Evolutionary conservation across 2,113 vertebrate species (phyloP).

Genomic region (Podarcis raffonei): DNA sequence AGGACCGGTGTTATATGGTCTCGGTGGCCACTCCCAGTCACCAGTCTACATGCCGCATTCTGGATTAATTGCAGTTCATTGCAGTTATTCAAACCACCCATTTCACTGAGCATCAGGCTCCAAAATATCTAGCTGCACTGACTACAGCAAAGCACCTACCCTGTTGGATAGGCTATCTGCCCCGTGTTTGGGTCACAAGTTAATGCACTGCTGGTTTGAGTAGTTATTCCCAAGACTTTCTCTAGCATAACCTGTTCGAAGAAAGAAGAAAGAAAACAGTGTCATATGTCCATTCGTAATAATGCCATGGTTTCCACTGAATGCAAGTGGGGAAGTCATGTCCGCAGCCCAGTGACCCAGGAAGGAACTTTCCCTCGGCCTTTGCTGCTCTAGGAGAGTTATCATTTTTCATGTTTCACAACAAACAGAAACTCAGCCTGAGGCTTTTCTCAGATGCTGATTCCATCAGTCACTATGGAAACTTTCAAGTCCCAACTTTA

Average conservation of each 20-base stretch:
- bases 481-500: not conserved
- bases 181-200: slow-evolving; percentile 84
- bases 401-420: not conserved
- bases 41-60: no score
- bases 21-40: no score
- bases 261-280: not conserved
- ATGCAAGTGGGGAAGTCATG: not conserved
- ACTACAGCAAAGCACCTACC: slow-evolving; percentile 73
- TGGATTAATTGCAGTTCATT: no score
- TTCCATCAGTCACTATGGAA: not conserved
- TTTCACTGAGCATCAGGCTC: not conserved
- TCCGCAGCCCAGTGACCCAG: not conserved
- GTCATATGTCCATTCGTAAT: not conserved
- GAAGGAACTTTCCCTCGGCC: not conserved
- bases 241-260: slow-evolving; percentile 82
- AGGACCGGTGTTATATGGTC: no score
- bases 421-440: not conserved
- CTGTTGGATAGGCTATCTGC: slow-evolving; percentile 85
- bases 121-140: no score
- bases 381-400: not conserved
- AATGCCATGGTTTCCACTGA: not conserved
- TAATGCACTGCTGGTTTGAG: slow-evolving; percentile 79
- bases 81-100: not conserved
- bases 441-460: not conserved
- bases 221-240: slow-evolving; percentile 86